Conservation (phyloP, 2,113 vertebrate species). For the Morone chrysops region DNA sequence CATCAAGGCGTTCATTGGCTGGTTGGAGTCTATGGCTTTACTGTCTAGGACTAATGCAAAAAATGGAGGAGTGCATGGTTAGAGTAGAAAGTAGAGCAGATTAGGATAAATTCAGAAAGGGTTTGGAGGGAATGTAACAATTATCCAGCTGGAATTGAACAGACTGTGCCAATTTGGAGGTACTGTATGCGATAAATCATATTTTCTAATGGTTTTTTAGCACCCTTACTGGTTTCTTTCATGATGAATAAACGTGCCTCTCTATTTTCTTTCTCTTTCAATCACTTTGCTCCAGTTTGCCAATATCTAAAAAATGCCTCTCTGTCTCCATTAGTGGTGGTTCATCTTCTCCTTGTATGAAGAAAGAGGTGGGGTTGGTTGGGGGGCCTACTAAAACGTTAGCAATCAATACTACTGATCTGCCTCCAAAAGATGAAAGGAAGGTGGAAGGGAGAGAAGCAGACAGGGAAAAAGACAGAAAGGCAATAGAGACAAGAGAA, state of each 20-base stretch:
- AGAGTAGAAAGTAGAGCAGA: constrained; percentile 16
- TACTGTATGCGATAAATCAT: constrained; percentile 39
- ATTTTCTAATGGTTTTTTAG: constrained; percentile 24
- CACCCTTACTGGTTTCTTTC: constrained; percentile 44
- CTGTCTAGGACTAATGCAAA: constrained; percentile 91
- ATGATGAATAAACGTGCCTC: constrained; percentile 39
- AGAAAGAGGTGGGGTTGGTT: constrained; percentile 57
- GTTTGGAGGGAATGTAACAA: constrained; percentile 13
- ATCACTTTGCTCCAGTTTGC: constrained; percentile 51
- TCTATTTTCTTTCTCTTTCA: constrained; percentile 47
- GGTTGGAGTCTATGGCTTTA: constrained; percentile 98
- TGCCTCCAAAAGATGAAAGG: constrained; percentile 52
- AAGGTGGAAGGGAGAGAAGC: constrained; percentile 29
- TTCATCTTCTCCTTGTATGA: constrained; percentile 64
- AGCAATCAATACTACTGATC: constrained; percentile 80
- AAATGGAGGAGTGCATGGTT: neutral
- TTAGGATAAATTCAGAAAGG: constrained; percentile 20
- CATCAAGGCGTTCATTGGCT: constrained; percentile 98
- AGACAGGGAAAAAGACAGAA: neutral
- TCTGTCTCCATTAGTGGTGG: constrained; percentile 61
- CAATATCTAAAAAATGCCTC: constrained; percentile 61
- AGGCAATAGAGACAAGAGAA: constrained; percentile 38
- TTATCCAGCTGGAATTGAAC: constrained; percentile 21
- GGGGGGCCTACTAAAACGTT: constrained; percentile 74
- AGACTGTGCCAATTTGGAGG: constrained; percentile 31